A percentile compares a stretch with the other conserved stretches of the same genome.
These are phyloP conservation scores for Dioctria linearis DNA, from an alignment of 2,888 invertebrate species.

Conservation along the genomic window DNA sequence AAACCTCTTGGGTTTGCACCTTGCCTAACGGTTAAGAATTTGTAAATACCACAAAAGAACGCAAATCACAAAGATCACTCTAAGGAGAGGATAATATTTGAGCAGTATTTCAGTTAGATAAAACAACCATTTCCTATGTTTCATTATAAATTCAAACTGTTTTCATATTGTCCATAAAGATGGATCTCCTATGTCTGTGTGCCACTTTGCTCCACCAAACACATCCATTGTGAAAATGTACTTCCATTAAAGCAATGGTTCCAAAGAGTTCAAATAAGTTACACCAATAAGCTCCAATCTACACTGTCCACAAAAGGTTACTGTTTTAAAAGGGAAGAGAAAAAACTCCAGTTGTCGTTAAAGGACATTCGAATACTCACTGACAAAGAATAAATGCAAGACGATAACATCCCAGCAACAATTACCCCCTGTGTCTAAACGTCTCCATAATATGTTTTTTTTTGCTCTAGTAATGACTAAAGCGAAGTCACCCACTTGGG, in stretches of 20 bases:
- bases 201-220: too few species aligned
- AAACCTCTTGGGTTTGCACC: too few species aligned
- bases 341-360: slow-evolving; percentile 3
- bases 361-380: background rate
- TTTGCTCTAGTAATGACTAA: background rate
- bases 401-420: background rate
- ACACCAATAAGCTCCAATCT: background rate
- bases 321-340: background rate
- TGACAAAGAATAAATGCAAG: background rate
- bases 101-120: too few species aligned
- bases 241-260: background rate
- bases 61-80: too few species aligned
- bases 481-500: background rate
- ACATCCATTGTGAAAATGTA: background rate
- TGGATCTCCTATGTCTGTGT: too few species aligned
- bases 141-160: too few species aligned
- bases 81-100: too few species aligned
- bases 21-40: too few species aligned
- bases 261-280: background rate
- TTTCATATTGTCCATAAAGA: too few species aligned
- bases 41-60: too few species aligned
- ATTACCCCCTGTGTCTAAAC: background rate
- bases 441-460: background rate
- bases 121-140: too few species aligned
- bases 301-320: background rate